phyloP scores from a whole-genome alignment of 2,888 invertebrate genomes.

The Graphium colonna region DNA sequence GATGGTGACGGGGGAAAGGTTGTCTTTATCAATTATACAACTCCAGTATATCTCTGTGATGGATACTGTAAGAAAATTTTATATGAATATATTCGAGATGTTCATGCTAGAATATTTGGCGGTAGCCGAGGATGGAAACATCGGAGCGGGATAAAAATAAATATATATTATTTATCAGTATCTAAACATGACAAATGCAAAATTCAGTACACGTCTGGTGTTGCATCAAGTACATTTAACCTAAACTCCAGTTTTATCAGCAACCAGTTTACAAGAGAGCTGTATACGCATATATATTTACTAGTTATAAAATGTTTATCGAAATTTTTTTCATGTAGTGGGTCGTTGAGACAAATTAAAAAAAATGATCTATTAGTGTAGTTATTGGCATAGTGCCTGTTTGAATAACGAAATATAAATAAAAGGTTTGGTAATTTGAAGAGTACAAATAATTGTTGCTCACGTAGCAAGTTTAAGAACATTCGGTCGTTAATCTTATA shows the following conservation, averaged over 20 bases:
- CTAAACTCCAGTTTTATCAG: constrained; percentile 10
- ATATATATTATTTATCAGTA: constrained; percentile 35
- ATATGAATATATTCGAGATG: neutral
- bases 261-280: constrained; percentile 21
- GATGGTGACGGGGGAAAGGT: constrained; percentile 51
- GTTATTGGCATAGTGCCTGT: constrained; percentile 49
- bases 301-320: constrained; percentile 17
- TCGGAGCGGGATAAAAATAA: neutral
- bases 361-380: constrained; percentile 49
- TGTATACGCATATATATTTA: constrained; percentile 12
- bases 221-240: constrained; percentile 25
- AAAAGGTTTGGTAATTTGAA: constrained; percentile 42
- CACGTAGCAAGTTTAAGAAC: constrained; percentile 67
- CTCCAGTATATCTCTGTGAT: constrained; percentile 66
- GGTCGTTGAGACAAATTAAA: constrained; percentile 55
- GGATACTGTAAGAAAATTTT: constrained; percentile 33
- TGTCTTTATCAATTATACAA: constrained; percentile 57
- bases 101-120: constrained; percentile 33
- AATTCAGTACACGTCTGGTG: constrained; percentile 40
- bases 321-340: constrained; percentile 39
- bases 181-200: constrained; percentile 53
- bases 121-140: neutral
- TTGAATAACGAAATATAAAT: constrained; percentile 45
- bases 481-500: constrained; percentile 48
- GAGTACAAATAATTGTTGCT: constrained; percentile 75